phyloP scores from a whole-genome alignment of 1,140 invertebrate genomes.

The Homarus americanus region DNA sequence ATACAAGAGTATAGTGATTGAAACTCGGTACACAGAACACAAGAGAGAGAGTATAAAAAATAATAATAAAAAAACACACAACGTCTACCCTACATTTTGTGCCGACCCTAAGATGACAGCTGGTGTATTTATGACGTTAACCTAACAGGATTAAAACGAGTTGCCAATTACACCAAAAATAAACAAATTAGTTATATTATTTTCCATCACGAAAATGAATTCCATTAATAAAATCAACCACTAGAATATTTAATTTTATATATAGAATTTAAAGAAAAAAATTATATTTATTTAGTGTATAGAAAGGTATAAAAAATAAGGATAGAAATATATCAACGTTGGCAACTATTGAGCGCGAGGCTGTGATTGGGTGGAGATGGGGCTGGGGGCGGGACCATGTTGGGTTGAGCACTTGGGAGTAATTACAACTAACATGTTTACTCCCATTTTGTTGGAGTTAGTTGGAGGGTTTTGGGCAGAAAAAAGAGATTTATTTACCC shows the following conservation, averaged over 20 bases:
- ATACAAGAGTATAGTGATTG: too few relatives aligned
- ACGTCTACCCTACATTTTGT: constrained; percentile 14
- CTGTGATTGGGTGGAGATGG: constrained; percentile 25
- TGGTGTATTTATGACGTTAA: constrained; percentile 11
- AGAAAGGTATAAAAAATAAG: background rate
- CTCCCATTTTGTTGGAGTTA: constrained; percentile 37
- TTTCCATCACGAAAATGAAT: background rate
- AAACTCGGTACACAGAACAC: too few relatives aligned
- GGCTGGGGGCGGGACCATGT: constrained; percentile 13
- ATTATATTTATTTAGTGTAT: too few relatives aligned
- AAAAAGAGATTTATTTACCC: background rate
- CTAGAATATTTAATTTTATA: background rate
- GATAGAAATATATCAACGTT: background rate
- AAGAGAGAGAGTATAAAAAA: too few relatives aligned
- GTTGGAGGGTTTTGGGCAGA: background rate
- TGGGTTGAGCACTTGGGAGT: constrained; percentile 52
- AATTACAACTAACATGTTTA: constrained; percentile 39
- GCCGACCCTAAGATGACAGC: background rate
- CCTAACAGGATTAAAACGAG: background rate
- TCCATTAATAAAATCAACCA: background rate
- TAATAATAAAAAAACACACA: too few relatives aligned
- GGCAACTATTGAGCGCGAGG: background rate
- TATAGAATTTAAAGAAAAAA: too few relatives aligned
- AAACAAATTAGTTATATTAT: background rate
- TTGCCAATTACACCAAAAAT: constrained; percentile 12